These are phyloP conservation scores for Anthophora plumipes DNA, from an alignment of 2,888 invertebrate species.

Conservation along the genomic window DNA sequence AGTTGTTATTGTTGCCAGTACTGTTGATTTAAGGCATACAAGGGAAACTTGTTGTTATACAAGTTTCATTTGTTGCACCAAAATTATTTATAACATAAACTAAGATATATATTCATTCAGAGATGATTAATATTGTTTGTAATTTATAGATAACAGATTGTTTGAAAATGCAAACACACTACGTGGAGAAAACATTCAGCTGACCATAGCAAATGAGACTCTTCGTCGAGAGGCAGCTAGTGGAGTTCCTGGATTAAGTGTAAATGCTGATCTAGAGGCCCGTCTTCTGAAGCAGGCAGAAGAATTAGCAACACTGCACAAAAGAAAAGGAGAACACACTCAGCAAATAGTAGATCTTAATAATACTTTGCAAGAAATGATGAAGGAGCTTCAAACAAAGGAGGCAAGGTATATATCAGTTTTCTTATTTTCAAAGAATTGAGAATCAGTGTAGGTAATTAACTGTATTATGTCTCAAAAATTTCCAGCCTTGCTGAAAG, in stretches of 20 bases:
- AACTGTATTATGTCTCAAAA: background rate
- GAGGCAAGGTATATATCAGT: conserved; percentile 88
- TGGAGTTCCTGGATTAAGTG: conserved; percentile 86
- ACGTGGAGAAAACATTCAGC: conserved; percentile 93
- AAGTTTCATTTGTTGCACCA: background rate
- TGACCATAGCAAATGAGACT: conserved; percentile 94
- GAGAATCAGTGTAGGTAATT: background rate
- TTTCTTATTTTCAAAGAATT: background rate
- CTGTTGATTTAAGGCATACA: background rate
- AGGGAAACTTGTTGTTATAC: background rate
- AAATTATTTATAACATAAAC: background rate
- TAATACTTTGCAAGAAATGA: conserved; percentile 93
- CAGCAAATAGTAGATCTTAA: conserved; percentile 97
- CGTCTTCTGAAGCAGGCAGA: conserved; percentile 95
- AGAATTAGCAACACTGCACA: conserved; percentile 95
- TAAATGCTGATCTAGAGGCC: conserved; percentile 92
- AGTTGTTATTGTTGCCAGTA: background rate
- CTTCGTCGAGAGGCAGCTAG: conserved; percentile 87
- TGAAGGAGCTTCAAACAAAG: conserved; percentile 90
- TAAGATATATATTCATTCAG: background rate
- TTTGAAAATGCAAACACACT: conserved; percentile 93
- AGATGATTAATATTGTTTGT: conserved; percentile 41
- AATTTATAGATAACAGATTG: conserved; percentile 91
- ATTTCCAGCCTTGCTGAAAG: conserved; percentile 88
- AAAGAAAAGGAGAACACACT: conserved; percentile 95